Evolutionary conservation across 2,888 invertebrate species (phyloP), one percentile per base, ranked within the genome.

Genomic region (Odontomyia ornata): DNA sequence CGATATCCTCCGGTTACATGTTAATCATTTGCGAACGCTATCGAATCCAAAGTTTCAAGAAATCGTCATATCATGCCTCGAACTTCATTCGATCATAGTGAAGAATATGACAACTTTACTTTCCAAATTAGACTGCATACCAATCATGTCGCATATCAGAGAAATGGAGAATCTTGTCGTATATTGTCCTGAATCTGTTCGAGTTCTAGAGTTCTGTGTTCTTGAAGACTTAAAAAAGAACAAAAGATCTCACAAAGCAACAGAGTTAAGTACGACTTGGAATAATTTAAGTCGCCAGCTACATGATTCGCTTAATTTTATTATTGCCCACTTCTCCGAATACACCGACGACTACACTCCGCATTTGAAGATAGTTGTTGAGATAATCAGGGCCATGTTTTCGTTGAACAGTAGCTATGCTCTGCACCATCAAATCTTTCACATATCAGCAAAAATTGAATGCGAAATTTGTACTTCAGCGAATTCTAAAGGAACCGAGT

Each of bases 341-440:
- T 21, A 15, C 18, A 27, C 36, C 15, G 47, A 67, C 9, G 47
- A 67, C n/a, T 47, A 25, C 1, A 47, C 46, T 3, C 21, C 18
- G 15, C 46, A 76, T 52, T 7, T 77, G 1, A 73, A 71, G 36
- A 60, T 57, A n/a, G 56, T 77, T 2, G 46, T 11, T 25, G 79
- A 77, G 73, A 56, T 76, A 30, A 56, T 77, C 1, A 76, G 73
- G 52, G 30, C 57, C 5, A 27, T 25, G 0, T 69, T 30, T 25
- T 75, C 76, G 25, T 52, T 79, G 2, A 30, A 75, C 13, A 30
- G 62, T 5, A 75, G 69, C 13, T 77, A 72, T 60, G 76, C 62
- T 15, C n/a, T 75, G 3, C 71, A 75, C 47, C 79, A 79, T 57
- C 77, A 79, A 65, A 43, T 60, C 0, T 52, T 57, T 18, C 78